These are phyloP conservation scores for Drosophila robusta DNA, from an alignment of 2,888 invertebrate species.

Conservation along the genomic window DNA sequence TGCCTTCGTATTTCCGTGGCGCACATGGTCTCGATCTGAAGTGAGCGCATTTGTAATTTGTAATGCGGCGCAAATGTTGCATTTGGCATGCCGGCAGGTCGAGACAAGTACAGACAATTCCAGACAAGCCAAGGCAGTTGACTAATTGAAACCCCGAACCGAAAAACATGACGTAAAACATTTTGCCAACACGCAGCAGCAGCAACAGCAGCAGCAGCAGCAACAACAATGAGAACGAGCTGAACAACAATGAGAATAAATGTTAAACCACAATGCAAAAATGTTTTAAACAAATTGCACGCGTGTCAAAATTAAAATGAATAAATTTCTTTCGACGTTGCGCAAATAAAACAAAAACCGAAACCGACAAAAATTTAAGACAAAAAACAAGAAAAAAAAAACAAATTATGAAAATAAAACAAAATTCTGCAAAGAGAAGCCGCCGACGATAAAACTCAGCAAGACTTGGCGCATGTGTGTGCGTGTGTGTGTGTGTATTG, in stretches of 20 bases:
- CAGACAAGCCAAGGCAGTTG: conserved; percentile 35
- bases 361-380: conserved; percentile 16
- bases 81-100: conserved; percentile 20
- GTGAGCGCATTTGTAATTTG: conserved; percentile 15
- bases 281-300: conserved; percentile 71
- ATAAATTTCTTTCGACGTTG: conserved; percentile 66
- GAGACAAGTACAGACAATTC: conserved; percentile 16
- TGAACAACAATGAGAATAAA: conserved; percentile 53
- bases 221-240: conserved; percentile 17
- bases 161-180: conserved; percentile 71
- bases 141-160: conserved; percentile 49
- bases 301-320: conserved; percentile 72
- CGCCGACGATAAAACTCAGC: conserved; percentile 47
- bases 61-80: conserved; percentile 22
- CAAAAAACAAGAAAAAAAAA: conserved; percentile 17
- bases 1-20: neutral
- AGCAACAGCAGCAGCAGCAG: conserved; percentile 20
- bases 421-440: conserved; percentile 44
- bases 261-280: conserved; percentile 57
- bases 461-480: conserved; percentile 14
- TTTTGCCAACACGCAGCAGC: conserved; percentile 41
- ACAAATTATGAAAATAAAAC: conserved; percentile 15
- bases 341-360: conserved; percentile 16
- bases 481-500: conserved; percentile 17
- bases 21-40: conserved; percentile 16